A percentile compares a stretch with the other conserved stretches of the same genome.
phyloP scores from a whole-genome alignment of 2,113 vertebrate species.

The Enhydra lutris region DNA sequence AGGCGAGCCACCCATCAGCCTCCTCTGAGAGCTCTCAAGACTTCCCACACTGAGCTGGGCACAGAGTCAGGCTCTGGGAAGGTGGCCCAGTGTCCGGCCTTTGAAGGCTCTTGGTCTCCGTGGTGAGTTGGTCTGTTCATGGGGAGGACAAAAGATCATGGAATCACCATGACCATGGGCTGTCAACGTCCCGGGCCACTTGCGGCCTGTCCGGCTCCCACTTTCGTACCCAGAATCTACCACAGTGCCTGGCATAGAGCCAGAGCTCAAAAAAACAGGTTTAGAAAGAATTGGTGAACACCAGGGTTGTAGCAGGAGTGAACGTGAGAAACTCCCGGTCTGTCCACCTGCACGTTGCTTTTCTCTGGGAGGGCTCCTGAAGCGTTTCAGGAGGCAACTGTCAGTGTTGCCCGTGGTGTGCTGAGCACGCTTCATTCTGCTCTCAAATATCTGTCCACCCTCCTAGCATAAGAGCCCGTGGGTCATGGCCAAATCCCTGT shows the following conservation, averaged over 20 bases:
- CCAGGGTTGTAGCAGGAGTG: accelerated
- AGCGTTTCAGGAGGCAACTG: accelerated
- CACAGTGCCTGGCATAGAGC: neutral
- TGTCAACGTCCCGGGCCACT: accelerated
- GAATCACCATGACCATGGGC: accelerated
- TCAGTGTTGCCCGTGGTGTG: accelerated
- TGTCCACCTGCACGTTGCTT: accelerated
- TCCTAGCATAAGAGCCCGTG: neutral
- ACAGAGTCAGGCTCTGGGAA: neutral
- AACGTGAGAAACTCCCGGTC: accelerated
- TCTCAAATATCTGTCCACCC: accelerated
- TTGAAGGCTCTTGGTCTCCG: neutral
- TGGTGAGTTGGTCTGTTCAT: neutral
- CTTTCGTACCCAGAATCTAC: neutral
- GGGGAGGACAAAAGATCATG: accelerated
- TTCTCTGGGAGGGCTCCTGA: accelerated
- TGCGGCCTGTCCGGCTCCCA: accelerated
- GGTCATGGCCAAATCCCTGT: neutral
- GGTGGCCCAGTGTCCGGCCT: neutral
- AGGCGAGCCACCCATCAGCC: neutral
- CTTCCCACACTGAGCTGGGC: neutral
- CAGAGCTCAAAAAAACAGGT: accelerated
- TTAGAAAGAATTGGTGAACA: accelerated
- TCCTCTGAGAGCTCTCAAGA: neutral
- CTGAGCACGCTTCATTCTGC: accelerated